Evolutionary conservation across 2,113 vertebrate genomes (phyloP), one percentile per base, ranked within the genome.

Genomic region (Lichenostomus cassidix): DNA sequence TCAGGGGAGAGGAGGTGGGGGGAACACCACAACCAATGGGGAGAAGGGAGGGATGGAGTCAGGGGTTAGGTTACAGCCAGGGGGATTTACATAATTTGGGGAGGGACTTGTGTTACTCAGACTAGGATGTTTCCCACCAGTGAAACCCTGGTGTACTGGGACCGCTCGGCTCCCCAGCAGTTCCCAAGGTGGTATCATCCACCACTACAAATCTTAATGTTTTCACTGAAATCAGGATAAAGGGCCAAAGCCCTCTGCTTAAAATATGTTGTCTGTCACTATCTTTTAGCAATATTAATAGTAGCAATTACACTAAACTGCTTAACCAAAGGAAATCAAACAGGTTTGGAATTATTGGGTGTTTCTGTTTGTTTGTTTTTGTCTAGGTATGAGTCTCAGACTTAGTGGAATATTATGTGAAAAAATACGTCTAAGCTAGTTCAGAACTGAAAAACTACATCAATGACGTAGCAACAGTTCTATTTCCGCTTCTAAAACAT

Each of bases 271-370:
- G 24, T 37, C 15, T 73, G 3, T 92, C 20, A 15, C 33, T 47
- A 23, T 27, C 15, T 77, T 94, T 73, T 73, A 37, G 2, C 28
- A 56, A 49, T 86, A 89, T 7, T 33, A 56, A 14, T 47, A 44
- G 25, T 3, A 42, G 4, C 6, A 76, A 65, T 63, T 81, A 55
- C 9, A 46, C 3, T 42, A n/a, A 78, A 58, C 7, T 76, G 11
- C 4, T 67, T 78, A 64, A 68, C 10, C 15, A 75, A 75, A 76
- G 5, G 6, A 68, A 94, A 47, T 35, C 39, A 46, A 65, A 7
- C 2, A 20, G 6, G 1, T 41, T 53, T 14, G 5, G 1, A 2
- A 1, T 0, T 15, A 44, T 18, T 2, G 8, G 3, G 5, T 59
- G 5, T 7, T 39, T 68, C 28, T 31, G 9, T 2, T 29, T 44